Conservation (phyloP, 2,888 invertebrate genomes). For the Shargacucullia verbasci region DNA sequence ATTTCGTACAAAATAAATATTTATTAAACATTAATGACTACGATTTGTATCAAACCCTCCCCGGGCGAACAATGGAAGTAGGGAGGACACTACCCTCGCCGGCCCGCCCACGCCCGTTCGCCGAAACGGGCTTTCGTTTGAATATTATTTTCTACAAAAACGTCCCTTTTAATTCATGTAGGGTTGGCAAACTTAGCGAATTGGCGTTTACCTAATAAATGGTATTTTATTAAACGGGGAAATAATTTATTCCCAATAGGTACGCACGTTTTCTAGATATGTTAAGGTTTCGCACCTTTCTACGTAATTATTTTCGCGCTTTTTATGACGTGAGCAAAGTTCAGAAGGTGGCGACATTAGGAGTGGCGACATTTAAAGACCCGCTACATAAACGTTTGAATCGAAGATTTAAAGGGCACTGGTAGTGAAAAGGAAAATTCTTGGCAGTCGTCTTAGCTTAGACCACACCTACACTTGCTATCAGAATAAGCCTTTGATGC, state of each 20-base stretch:
- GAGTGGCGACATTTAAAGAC: constrained; percentile 35
- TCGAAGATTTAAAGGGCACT: constrained; percentile 31
- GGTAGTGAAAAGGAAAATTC: constrained; percentile 9
- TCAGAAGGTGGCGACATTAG: constrained; percentile 38
- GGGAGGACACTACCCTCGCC: constrained; percentile 21
- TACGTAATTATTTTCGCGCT: constrained; percentile 39
- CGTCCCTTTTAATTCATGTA: constrained; percentile 55
- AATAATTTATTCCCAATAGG: background rate
- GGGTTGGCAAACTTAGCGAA: constrained; percentile 42
- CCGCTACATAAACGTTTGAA: constrained; percentile 27
- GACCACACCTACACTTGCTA: too few species aligned
- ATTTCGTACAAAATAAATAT: constrained; percentile 67
- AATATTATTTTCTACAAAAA: constrained; percentile 62
- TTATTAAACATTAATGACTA: constrained; percentile 72
- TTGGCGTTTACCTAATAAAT: constrained; percentile 21
- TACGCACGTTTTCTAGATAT: constrained; percentile 3
- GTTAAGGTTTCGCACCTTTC: constrained; percentile 21
- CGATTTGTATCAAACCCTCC: constrained; percentile 63
- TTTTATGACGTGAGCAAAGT: constrained; percentile 41
- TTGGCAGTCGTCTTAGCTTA: too few species aligned
- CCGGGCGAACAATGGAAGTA: constrained; percentile 44
- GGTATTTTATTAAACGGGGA: constrained; percentile 5
- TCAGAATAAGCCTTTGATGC: too few species aligned
- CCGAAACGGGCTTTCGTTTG: constrained; percentile 55
- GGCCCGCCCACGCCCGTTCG: constrained; percentile 19